A percentile compares a stretch with the other conserved stretches of the same genome.
phyloP scores from a whole-genome alignment of 2,113 vertebrate genomes.

The Eulacestoma nigropectus region DNA sequence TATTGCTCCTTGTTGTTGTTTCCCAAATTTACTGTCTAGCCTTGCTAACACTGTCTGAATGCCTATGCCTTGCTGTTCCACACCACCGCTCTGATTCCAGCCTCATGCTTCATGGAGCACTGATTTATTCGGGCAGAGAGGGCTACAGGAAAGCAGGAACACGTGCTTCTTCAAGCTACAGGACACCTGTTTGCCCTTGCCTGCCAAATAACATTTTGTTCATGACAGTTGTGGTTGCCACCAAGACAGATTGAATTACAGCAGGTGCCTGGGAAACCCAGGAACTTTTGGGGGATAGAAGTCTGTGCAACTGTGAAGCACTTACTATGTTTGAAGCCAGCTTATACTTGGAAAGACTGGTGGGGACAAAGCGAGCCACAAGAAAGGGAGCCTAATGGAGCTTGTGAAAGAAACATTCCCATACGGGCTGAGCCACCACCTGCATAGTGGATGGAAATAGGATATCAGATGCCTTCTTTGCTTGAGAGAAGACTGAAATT shows the following conservation, averaged over 20 bases:
- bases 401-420: neutral
- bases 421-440: neutral
- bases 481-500: neutral
- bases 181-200: constrained; percentile 4
- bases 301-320: neutral
- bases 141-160: neutral
- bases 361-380: neutral
- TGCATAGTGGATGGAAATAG: neutral
- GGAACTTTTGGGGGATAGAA: neutral
- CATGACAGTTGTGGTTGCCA: constrained; percentile 3
- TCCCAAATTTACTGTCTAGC: neutral
- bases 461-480: neutral
- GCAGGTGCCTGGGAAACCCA: constrained; percentile 24
- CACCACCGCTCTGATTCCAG: neutral
- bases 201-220: constrained; percentile 44
- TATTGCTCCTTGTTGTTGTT: neutral
- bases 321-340: neutral
- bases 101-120: neutral
- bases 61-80: neutral
- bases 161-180: neutral
- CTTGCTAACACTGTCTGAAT: neutral
- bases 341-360: neutral
- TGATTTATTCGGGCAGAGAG: neutral
- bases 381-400: neutral
- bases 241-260: constrained; percentile 43